Evolutionary conservation across 2,888 invertebrate genomes (phyloP), one percentile per base, ranked within the genome.

Genomic region (Melipona beecheii): DNA sequence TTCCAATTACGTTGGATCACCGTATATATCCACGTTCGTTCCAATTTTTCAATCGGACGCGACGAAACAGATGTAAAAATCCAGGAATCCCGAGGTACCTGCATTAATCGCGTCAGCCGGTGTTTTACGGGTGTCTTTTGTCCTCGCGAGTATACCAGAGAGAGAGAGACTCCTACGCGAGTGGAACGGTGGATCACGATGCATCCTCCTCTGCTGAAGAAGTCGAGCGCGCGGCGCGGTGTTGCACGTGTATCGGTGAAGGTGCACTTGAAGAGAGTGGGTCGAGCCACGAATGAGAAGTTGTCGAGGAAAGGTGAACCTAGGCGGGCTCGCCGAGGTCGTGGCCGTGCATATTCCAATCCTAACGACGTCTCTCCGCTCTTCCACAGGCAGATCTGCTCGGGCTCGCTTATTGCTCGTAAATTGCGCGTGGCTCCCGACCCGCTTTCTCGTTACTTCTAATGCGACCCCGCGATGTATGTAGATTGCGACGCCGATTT

Each of bases 321-420:
- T 86, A 89, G 89, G 89, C 91, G 86, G 88, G 89, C 90, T 79
- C 81, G 84, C 90, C 88, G 92, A 92, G 93, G 93, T 93, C 93
- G 92, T 90, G 93, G 90, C 92, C 91, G 90, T 91, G 93, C 91
- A 92, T 90, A 93, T 92, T 91, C 93, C 89, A 73, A 90, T 91
- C 91, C 89, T 92, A 93, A 93, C 93, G 92, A 93, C 91, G 92
- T 92, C 92, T 91, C 92, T 89, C 86, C 82, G 69, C 87, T 86
- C 84, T 73, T 73, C 69, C 81, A 74, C 36, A 36, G 36, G 54
- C 80, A 89, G 91, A 92, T 93, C 92, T 87, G 89, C 89, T 9
- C 36, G 87, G 87, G 84, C 90, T 90, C 83, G 90, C 86, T 89
- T 91, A 91, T 92, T 91, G 93, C 93, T 92, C 93, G 92, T 93